A percentile compares a stretch with the other conserved stretches of the same genome.
Evolutionary conservation across 1,140 invertebrate genomes (phyloP).

Genomic region (Trichogramma pretiosum): DNA sequence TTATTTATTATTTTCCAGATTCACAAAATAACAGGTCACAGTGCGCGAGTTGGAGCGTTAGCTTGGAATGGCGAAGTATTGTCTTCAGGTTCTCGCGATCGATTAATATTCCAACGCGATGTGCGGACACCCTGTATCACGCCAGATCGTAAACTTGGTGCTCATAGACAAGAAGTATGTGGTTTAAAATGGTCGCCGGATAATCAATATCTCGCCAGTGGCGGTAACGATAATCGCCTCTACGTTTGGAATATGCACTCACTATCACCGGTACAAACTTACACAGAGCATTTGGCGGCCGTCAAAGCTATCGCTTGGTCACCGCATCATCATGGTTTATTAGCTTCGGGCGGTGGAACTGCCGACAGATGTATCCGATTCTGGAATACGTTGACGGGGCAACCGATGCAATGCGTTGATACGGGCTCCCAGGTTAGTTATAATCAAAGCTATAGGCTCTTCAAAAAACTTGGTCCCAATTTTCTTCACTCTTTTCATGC

Average conservation of each 20-base stretch:
- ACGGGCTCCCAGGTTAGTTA: slow-evolving; percentile 77
- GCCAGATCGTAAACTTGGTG: slow-evolving; percentile 69
- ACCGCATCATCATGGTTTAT: slow-evolving; percentile 94
- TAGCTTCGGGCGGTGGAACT: slow-evolving; percentile 96
- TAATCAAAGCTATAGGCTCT: background rate
- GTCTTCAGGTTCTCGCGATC: slow-evolving; percentile 90
- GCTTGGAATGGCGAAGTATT: slow-evolving; percentile 98
- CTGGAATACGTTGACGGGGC: slow-evolving; percentile 99
- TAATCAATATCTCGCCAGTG: slow-evolving; percentile 94
- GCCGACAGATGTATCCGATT: slow-evolving; percentile 97
- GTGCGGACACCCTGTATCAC: slow-evolving; percentile 76
- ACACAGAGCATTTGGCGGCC: slow-evolving; percentile 94
- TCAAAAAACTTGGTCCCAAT: too few relatives aligned
- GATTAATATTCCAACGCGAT: slow-evolving; percentile 90
- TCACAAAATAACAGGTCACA: slow-evolving; percentile 85
- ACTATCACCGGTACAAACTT: slow-evolving; percentile 84
- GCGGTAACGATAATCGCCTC: slow-evolving; percentile 97
- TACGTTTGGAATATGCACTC: slow-evolving; percentile 96
- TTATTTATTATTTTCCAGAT: slow-evolving; percentile 43
- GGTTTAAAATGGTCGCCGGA: slow-evolving; percentile 99
- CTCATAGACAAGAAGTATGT: slow-evolving; percentile 96
- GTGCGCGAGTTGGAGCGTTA: slow-evolving; percentile 84
- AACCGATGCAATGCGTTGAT: slow-evolving; percentile 97
- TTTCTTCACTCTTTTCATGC: too few relatives aligned
- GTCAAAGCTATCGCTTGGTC: slow-evolving; percentile 99